Evolutionary conservation across 2,113 vertebrate genomes (phyloP).

Genomic region (Nothoprocta pentlandii): DNA sequence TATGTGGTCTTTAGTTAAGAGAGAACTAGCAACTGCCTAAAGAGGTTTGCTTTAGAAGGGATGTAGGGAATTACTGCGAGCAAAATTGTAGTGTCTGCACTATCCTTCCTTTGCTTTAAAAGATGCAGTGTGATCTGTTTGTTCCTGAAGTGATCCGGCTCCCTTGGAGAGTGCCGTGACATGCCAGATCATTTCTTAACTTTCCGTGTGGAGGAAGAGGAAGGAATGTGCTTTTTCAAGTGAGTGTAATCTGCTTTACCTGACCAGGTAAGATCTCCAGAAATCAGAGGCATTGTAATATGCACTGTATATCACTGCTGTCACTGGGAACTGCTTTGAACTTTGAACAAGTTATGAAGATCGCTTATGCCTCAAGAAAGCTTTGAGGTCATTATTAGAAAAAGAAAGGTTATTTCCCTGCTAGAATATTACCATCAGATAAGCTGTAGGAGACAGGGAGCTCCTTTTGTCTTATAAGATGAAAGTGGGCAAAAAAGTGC

Average conservation of each 20-base stretch:
- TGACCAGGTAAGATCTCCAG: background rate
- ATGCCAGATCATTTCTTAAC: background rate
- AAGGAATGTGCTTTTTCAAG: background rate
- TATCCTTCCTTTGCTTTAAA: background rate
- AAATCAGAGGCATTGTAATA: background rate
- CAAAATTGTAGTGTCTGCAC: background rate
- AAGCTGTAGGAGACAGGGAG: background rate
- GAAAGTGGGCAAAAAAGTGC: background rate
- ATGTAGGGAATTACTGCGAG: background rate
- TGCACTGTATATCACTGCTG: background rate
- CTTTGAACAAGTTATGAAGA: background rate
- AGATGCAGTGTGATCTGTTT: background rate
- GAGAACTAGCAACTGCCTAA: background rate
- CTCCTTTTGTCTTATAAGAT: slow-evolving; percentile 31
- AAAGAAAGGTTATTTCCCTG: background rate
- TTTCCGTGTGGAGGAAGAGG: background rate
- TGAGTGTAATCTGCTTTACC: background rate
- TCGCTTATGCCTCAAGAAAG: background rate
- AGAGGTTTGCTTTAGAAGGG: background rate
- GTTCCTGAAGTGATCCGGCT: background rate
- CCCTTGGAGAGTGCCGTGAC: background rate
- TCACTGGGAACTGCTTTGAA: background rate
- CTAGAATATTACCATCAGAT: background rate
- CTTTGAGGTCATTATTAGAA: background rate
- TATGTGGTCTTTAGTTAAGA: background rate